phyloP scores from a whole-genome alignment of 2,888 invertebrate species.

The Anorthoa munda region DNA sequence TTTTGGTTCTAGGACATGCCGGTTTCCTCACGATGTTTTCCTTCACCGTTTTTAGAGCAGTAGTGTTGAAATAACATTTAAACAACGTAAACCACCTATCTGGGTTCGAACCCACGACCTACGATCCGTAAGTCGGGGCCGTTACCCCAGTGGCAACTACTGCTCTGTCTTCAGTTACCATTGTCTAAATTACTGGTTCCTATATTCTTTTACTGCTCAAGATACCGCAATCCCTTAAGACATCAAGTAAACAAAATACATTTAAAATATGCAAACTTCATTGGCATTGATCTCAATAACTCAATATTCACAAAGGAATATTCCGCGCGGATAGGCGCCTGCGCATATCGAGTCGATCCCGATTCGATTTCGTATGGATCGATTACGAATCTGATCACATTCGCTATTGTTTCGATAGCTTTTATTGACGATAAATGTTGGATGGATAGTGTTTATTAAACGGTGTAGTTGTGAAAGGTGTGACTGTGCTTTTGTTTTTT shows the following conservation, averaged over 20 bases:
- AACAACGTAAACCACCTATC: too few relatives aligned
- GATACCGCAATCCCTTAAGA: not conserved
- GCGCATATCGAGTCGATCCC: slow-evolving; percentile 43
- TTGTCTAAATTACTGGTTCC: not conserved
- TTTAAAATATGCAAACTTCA: slow-evolving; percentile 35
- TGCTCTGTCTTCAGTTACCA: too few relatives aligned
- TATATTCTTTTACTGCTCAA: not conserved
- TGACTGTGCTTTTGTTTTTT: not conserved
- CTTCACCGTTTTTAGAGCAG: too few relatives aligned
- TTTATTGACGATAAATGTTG: slow-evolving; percentile 62
- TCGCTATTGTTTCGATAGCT: slow-evolving; percentile 72
- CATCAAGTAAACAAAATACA: slow-evolving; percentile 21
- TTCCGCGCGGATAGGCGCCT: slow-evolving; percentile 34
- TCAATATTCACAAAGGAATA: slow-evolving; percentile 51
- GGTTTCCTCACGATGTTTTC: too few relatives aligned
- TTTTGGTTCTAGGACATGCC: too few relatives aligned
- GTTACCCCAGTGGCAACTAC: too few relatives aligned
- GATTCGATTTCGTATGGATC: slow-evolving; percentile 62
- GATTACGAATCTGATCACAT: slow-evolving; percentile 77
- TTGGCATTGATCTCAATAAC: slow-evolving; percentile 64
- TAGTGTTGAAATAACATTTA: too few relatives aligned
- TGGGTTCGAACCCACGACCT: too few relatives aligned
- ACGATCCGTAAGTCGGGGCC: too few relatives aligned
- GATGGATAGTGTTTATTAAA: slow-evolving; percentile 55
- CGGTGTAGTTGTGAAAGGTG: not conserved